phyloP scores from a whole-genome alignment of 2,113 vertebrate species.

The Eretmochelys imbricata region DNA sequence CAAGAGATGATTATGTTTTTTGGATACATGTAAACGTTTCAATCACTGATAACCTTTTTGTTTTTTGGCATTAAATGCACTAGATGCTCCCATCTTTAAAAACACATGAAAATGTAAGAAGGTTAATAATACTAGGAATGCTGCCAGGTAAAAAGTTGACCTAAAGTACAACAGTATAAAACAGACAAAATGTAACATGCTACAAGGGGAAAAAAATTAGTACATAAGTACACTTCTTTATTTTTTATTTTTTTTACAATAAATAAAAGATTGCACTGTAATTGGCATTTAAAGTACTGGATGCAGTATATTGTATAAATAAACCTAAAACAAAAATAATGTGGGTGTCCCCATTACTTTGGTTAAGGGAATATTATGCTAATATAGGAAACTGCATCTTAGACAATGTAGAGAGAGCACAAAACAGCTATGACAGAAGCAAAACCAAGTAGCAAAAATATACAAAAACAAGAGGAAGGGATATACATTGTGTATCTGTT shows the following conservation, averaged over 20 bases:
- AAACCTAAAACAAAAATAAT: constrained; percentile 95
- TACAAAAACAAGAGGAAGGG: constrained; percentile 83
- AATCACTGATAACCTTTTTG: constrained; percentile 82
- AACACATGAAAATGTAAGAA: constrained; percentile 87
- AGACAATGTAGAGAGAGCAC: constrained; percentile 84
- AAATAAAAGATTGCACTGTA: constrained; percentile 99
- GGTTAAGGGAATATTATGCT: constrained; percentile 93
- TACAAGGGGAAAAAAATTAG: constrained; percentile 89
- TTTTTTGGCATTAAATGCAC: constrained; percentile 88
- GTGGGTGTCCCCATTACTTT: constrained; percentile 96
- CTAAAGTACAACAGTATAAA: constrained; percentile 93
- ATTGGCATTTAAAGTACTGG: constrained; percentile 99
- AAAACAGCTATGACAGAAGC: constrained; percentile 82
- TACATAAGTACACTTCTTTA: constrained; percentile 96
- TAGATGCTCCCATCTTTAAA: constrained; percentile 90
- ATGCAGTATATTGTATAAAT: constrained; percentile 99
- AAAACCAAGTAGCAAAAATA: constrained; percentile 88
- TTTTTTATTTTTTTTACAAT: constrained; percentile 93
- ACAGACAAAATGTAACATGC: constrained; percentile 90
- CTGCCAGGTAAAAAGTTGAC: constrained; percentile 90
- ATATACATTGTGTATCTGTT: constrained; percentile 82
- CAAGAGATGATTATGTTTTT: constrained; percentile 91
- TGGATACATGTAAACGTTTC: constrained; percentile 92
- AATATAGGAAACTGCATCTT: constrained; percentile 90
- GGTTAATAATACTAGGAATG: constrained; percentile 95